Evolutionary conservation across 37 sponge, comb jelly and placozoan species (phyloP), one percentile per base, ranked within the genome.

Genomic region (Halichondria panicea): DNA sequence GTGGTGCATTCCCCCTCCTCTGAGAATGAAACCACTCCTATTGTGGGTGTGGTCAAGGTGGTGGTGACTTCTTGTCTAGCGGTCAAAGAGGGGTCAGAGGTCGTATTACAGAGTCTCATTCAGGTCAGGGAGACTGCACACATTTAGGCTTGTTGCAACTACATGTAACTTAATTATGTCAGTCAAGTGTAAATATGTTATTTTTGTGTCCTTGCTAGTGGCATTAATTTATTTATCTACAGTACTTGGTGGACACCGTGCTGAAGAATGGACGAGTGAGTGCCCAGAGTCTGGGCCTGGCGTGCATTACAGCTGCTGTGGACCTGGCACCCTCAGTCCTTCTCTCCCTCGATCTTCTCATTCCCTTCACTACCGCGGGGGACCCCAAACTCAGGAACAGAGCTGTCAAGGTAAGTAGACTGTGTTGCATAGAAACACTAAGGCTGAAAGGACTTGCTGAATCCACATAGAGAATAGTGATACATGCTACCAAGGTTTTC

Each of bases 361-460:
- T 21, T 34, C 7, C 58, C 12, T 72, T 79, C 38, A 9, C 52
- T 4, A 41, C 28, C 4, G 72, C 78, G 19, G 28, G 34, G 5
- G 86, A 86, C 60, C 86, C 86, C 18, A 86, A 86, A 36, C 57
- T 86, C 2, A 56, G 72, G 21, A 66, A 74, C 43, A 62, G 55
- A 11, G 41, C 45, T 69, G 70, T 22, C 37, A 79, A 70, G 80
- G 80, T 69, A 58, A 43, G 13, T 9, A 13, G n/a, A n/a, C n/a
- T n/a, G n/a, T n/a, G n/a, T n/a, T n/a, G 50, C 50, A 13, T 18
- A 48, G 50, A 48, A 48, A 13, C 13, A 9, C 13, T 9, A 9
- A 9, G 13, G 9, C 13, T 48, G 50, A 9, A 48, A 48, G 50
- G 9, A 48, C 50, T 48, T 18, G 13, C 50, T 48, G 13, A 9